phyloP scores from a whole-genome alignment of 1,140 invertebrate species.

The Listronotus oregonensis region DNA sequence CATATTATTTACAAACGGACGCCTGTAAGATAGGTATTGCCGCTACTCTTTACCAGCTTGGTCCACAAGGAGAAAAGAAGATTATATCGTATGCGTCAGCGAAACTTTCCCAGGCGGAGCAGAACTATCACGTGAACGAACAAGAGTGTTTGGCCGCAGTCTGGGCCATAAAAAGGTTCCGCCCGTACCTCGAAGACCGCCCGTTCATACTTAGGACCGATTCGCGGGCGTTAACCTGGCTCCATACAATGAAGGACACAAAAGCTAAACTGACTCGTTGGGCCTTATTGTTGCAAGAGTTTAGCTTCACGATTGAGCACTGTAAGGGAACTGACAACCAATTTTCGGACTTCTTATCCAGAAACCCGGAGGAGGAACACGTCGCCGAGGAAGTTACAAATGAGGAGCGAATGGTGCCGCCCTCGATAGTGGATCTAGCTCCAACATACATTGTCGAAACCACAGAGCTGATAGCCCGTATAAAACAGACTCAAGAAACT shows the following conservation, averaged over 20 bases:
- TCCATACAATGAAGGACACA: too few relatives aligned
- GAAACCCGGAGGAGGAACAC: too few relatives aligned
- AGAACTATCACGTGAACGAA: slow-evolving; percentile 53
- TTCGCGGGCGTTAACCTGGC: slow-evolving; percentile 40
- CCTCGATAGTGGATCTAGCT: too few relatives aligned
- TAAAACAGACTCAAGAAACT: too few relatives aligned
- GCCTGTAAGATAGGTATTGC: slow-evolving; percentile 41
- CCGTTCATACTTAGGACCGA: slow-evolving; percentile 31
- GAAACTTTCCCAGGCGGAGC: too few relatives aligned
- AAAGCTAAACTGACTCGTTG: slow-evolving; percentile 47
- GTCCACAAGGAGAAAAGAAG: slow-evolving; percentile 24
- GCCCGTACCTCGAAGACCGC: slow-evolving; percentile 43
- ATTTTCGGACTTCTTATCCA: slow-evolving; percentile 38
- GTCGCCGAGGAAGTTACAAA: too few relatives aligned
- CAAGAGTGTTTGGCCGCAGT: too few relatives aligned
- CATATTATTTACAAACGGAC: too few relatives aligned
- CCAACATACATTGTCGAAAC: too few relatives aligned
- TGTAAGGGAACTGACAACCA: slow-evolving; percentile 41
- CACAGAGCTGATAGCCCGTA: too few relatives aligned
- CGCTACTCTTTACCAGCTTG: slow-evolving; percentile 17
- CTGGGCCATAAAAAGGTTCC: too few relatives aligned
- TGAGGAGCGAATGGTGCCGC: too few relatives aligned
- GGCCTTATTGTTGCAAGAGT: slow-evolving; percentile 44
- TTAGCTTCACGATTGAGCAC: slow-evolving; percentile 39
- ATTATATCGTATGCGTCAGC: slow-evolving; percentile 55